These are phyloP conservation scores for Etheostoma perlongum DNA, from an alignment of 2,797 vertebrate species.

Conservation along the genomic window DNA sequence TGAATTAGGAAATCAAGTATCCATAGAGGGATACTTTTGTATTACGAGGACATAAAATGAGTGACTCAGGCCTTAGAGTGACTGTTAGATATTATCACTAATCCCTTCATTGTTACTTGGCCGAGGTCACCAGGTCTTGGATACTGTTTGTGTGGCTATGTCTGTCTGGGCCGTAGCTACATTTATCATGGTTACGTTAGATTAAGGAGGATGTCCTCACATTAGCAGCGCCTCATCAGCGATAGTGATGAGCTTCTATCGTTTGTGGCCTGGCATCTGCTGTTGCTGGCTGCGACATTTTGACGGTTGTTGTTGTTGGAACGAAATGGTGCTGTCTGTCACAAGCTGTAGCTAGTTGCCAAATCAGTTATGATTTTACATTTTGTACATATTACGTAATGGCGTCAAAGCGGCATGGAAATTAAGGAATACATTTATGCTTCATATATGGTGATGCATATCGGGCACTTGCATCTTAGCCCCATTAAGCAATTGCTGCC, in stretches of 20 bases:
- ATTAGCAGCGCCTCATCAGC: slow-evolving; percentile 73
- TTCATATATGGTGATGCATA: background rate
- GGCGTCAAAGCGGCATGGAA: background rate
- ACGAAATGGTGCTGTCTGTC: slow-evolving; percentile 69
- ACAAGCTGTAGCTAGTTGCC: slow-evolving; percentile 33
- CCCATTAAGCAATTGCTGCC: background rate
- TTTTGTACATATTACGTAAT: slow-evolving; percentile 18
- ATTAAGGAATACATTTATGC: slow-evolving; percentile 10
- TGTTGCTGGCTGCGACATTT: slow-evolving; percentile 79
- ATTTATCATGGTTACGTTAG: slow-evolving; percentile 33
- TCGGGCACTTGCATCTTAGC: background rate
- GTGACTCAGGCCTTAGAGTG: slow-evolving; percentile 22
- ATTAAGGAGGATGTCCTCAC: slow-evolving; percentile 43
- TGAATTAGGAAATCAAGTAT: slow-evolving; percentile 69
- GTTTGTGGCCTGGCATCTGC: slow-evolving; percentile 71
- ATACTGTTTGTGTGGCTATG: slow-evolving; percentile 8
- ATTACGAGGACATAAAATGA: slow-evolving; percentile 14
- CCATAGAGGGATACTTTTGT: slow-evolving; percentile 31
- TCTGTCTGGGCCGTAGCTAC: slow-evolving; percentile 14
- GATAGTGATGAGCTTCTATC: slow-evolving; percentile 65
- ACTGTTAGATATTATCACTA: slow-evolving; percentile 22
- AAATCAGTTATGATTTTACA: slow-evolving; percentile 6
- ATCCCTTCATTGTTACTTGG: slow-evolving; percentile 39
- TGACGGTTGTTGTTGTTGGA: slow-evolving; percentile 67
- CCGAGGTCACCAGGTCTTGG: slow-evolving; percentile 35